phyloP scores from a whole-genome alignment of 2,797 vertebrate species.

The Ibycter americanus region DNA sequence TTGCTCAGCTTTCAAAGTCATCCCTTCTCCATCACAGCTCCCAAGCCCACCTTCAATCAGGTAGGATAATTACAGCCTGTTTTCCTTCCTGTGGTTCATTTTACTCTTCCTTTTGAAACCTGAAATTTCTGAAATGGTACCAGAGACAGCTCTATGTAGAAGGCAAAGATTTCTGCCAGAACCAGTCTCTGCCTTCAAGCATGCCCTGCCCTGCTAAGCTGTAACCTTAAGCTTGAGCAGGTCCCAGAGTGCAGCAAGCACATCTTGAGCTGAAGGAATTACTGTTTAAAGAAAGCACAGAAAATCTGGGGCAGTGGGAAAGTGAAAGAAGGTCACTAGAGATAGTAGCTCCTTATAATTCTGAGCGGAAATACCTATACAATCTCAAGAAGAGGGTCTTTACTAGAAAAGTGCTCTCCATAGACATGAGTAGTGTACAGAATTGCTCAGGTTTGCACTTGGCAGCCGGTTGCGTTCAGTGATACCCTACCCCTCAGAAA shows the following conservation, averaged over 20 bases:
- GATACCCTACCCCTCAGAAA: not conserved
- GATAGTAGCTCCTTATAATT: not conserved
- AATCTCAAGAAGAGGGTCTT: not conserved
- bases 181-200: not conserved
- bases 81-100: not conserved
- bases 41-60: not conserved
- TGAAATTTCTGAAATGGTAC: not conserved
- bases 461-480: fast-evolving
- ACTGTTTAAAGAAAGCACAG: not conserved
- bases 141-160: not conserved
- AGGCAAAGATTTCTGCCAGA: not conserved
- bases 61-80: not conserved
- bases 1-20: not conserved
- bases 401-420: not conserved
- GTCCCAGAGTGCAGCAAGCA: not conserved
- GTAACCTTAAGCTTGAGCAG: not conserved
- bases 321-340: not conserved
- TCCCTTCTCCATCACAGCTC: not conserved
- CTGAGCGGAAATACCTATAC: not conserved
- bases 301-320: not conserved
- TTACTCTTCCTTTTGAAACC: not conserved
- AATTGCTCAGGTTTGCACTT: not conserved
- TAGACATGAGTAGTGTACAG: not conserved
- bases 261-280: not conserved
- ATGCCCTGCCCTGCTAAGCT: not conserved